Percentiles rank a stretch among this genome's conserved stretches.
These are phyloP conservation scores for Frieseomelitta varia DNA, from an alignment of 1,140 invertebrate genomes.

Conservation along the genomic window DNA sequence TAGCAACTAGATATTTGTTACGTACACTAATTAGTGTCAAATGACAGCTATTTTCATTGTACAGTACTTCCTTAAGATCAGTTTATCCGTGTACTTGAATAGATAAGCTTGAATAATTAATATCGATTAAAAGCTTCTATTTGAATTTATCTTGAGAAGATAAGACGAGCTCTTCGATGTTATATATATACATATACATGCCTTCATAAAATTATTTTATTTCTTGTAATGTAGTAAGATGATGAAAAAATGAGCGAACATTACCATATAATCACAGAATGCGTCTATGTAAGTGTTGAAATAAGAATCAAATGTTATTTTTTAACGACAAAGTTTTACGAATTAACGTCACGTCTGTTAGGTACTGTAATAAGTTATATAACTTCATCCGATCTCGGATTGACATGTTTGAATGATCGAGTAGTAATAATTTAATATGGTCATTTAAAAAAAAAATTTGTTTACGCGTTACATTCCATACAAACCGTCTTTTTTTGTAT, in stretches of 20 bases:
- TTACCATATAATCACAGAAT: conserved; percentile 8
- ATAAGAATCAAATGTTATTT: conserved; percentile 54
- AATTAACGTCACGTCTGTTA: conserved; percentile 22
- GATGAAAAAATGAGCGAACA: conserved; percentile 10
- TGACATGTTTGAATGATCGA: background rate
- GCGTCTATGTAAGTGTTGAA: background rate
- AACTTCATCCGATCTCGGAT: conserved; percentile 11
- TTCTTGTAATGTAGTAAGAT: conserved; percentile 41
- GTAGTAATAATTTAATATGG: background rate
- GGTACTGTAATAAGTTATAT: conserved; percentile 33
- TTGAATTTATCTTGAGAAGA: conserved; percentile 48
- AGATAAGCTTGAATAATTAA: conserved; percentile 51
- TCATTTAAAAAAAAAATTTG: background rate
- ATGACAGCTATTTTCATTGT: conserved; percentile 63
- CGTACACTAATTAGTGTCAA: conserved; percentile 46
- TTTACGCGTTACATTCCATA: conserved; percentile 54
- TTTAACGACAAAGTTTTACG: conserved; percentile 36
- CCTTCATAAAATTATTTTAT: conserved; percentile 44
- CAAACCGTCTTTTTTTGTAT: conserved; percentile 23
- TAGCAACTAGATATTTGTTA: conserved; percentile 56
- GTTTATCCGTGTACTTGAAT: conserved; percentile 61
- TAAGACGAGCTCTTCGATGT: conserved; percentile 44
- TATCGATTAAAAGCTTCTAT: conserved; percentile 58
- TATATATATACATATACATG: conserved; percentile 41
- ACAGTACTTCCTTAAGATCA: conserved; percentile 61